These are phyloP conservation scores for Drosophila jambulina DNA, from an alignment of 1,140 invertebrate species.

Conservation along the genomic window DNA sequence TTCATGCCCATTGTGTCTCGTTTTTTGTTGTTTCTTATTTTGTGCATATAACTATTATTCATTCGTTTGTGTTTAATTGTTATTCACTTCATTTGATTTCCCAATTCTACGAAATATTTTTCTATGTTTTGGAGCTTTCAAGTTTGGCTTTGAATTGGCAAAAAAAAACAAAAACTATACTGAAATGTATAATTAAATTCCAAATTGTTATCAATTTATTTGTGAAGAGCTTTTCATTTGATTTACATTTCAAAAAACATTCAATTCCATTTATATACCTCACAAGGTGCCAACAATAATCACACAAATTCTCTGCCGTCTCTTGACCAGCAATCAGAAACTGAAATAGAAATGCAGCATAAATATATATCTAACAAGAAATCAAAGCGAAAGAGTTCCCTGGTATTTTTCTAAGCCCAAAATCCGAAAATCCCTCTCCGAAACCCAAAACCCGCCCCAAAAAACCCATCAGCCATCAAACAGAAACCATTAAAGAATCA, in stretches of 20 bases:
- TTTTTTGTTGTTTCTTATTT: slow-evolving; percentile 63
- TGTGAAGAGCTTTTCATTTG: slow-evolving; percentile 35
- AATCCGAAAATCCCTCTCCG: slow-evolving; percentile 43
- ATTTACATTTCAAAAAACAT: slow-evolving; percentile 26
- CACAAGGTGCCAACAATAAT: slow-evolving; percentile 37
- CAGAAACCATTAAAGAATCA: slow-evolving; percentile 33
- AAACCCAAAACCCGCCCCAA: slow-evolving; percentile 25
- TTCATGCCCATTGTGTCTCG: slow-evolving; percentile 75
- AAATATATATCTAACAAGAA: slow-evolving; percentile 31
- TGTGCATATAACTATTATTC: slow-evolving; percentile 45
- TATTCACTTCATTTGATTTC: slow-evolving; percentile 52
- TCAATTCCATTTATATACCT: slow-evolving; percentile 13
- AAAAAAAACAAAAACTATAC: slow-evolving; percentile 27
- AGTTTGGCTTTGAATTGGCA: slow-evolving; percentile 79
- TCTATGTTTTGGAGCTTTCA: slow-evolving; percentile 49
- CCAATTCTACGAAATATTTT: slow-evolving; percentile 37
- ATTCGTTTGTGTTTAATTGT: slow-evolving; percentile 47
- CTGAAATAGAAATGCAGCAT: slow-evolving; percentile 30
- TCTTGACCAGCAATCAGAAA: slow-evolving; percentile 51
- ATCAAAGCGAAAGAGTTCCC: slow-evolving; percentile 53
- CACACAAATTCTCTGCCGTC: slow-evolving; percentile 40
- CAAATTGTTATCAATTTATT: slow-evolving; percentile 27
- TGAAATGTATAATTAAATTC: slow-evolving; percentile 22
- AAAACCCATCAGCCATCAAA: slow-evolving; percentile 48
- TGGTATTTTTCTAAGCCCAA: slow-evolving; percentile 70